Percentiles rank a stretch among this genome's conserved stretches.
Conservation (phyloP, 2,797 vertebrate genomes). For the Hephaestus fuliginosus region DNA sequence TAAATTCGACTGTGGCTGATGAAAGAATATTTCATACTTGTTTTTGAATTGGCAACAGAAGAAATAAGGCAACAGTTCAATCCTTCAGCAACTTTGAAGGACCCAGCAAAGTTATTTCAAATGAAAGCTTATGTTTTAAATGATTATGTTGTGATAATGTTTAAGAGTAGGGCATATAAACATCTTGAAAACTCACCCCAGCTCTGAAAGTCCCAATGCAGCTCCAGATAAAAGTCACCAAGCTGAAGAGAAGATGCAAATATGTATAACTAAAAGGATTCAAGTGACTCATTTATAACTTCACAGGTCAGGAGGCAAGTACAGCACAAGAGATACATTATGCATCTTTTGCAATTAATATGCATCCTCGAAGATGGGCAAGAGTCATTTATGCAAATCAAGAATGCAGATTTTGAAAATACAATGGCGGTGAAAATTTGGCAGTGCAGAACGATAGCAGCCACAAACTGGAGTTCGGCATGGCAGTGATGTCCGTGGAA, state of each 20-base stretch:
- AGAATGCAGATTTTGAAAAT: conserved; percentile 21
- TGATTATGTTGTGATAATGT: not conserved
- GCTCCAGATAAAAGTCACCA: conserved; percentile 97
- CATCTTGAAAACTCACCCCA: conserved; percentile 90
- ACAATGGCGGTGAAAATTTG: conserved; percentile 9
- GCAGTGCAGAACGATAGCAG: not conserved
- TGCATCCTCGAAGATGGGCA: conserved; percentile 6
- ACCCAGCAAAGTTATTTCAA: not conserved
- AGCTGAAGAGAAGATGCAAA: conserved; percentile 85
- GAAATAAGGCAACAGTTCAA: not conserved
- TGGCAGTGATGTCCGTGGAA: not conserved
- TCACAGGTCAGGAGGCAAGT: not conserved
- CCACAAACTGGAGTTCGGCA: conserved; percentile 6
- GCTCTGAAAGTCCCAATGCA: conserved; percentile 99
- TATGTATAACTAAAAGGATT: not conserved
- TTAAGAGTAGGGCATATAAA: not conserved
- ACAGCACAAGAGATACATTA: conserved; percentile 8
- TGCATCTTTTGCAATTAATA: conserved; percentile 22
- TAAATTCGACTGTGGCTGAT: not conserved
- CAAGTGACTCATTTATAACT: not conserved
- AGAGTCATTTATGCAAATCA: conserved; percentile 39
- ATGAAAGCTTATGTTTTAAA: not conserved
- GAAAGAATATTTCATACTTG: not conserved
- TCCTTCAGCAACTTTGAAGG: not conserved
- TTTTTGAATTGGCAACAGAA: not conserved